A percentile compares a stretch with the other conserved stretches of the same genome.
phyloP scores from a whole-genome alignment of 2,113 vertebrate species.

The Bufo bufo region DNA sequence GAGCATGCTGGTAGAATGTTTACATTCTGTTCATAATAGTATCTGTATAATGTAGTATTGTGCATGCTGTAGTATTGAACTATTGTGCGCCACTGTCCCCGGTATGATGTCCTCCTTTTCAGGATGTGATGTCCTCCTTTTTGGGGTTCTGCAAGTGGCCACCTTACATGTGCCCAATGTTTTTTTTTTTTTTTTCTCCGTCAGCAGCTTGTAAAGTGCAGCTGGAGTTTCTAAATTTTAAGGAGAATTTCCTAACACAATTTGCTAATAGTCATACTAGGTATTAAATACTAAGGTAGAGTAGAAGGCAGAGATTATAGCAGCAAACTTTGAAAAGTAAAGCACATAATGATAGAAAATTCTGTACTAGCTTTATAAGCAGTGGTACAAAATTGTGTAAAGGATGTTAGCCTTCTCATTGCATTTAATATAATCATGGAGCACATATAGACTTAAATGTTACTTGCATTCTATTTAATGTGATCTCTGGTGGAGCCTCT shows the following conservation, averaged over 20 bases:
- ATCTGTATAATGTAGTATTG: too few relatives aligned
- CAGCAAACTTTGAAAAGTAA: not conserved
- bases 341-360: not conserved
- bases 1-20: too few relatives aligned
- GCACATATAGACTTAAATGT: constrained; percentile 15
- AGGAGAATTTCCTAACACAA: not conserved
- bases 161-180: too few relatives aligned
- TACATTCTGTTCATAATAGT: too few relatives aligned
- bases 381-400: not conserved
- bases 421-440: not conserved
- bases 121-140: too few relatives aligned
- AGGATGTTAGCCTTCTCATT: not conserved
- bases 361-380: not conserved
- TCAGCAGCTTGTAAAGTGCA: too few relatives aligned
- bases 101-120: too few relatives aligned
- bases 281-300: not conserved
- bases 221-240: not conserved
- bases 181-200: too few relatives aligned
- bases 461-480: not conserved
- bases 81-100: too few relatives aligned
- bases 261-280: not conserved
- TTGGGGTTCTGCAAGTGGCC: too few relatives aligned
- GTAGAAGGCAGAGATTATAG: not conserved
- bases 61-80: too few relatives aligned
- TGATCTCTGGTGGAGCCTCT: constrained; percentile 34